Evolutionary conservation across 2,888 invertebrate genomes (phyloP), one percentile per base, ranked within the genome.

Genomic region (Epicampocera succincta): DNA sequence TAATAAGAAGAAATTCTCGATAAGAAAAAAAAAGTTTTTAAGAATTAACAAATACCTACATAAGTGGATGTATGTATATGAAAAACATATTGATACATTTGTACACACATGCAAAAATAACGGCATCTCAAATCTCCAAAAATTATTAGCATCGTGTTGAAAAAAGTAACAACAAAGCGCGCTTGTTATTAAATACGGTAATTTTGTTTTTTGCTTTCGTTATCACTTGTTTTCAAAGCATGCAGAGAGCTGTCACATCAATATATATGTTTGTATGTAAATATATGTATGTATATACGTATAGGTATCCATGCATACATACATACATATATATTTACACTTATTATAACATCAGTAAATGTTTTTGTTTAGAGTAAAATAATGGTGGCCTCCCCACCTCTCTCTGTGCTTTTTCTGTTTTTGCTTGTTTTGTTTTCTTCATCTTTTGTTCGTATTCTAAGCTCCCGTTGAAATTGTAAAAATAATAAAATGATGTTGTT

Each of bases 381-480:
- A 44, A 25, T 2, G 11, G 17, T 46, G 11, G 19, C 17, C 9
- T 3, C 17, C 38, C 21, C 50, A 60, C 33, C 52, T 60, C 54
- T 63, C 50, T 11, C 15, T 38, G 25, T 2, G 4, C n/a, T 4
- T 11, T 25, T 3, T 69, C 11, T 38, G 8, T 17, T 58, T 9
- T 15, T 25, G 1, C 1, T 15, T 25, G 3, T 56, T n/a, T 38
- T 13, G 13, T 58, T 6, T 38, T 12, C 17, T 58, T 38, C 17
- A n/a, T 21, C 17, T 71, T 1, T 68, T 29, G 3, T 40, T 42
- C 11, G 19, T 42, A 38, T 65, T 66, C 46, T 68, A 69, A 73
- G 76, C 73, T 68, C 46, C 75, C 61, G 52, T 76, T 80, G 71
- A 76, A 56, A 15, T 40, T 15, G n/a, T 40, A 11, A 17, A 61